A percentile compares a stretch with the other conserved stretches of the same genome.
Evolutionary conservation across 2,888 invertebrate genomes (phyloP).

Genomic region (Mechanitis mazaeus): DNA sequence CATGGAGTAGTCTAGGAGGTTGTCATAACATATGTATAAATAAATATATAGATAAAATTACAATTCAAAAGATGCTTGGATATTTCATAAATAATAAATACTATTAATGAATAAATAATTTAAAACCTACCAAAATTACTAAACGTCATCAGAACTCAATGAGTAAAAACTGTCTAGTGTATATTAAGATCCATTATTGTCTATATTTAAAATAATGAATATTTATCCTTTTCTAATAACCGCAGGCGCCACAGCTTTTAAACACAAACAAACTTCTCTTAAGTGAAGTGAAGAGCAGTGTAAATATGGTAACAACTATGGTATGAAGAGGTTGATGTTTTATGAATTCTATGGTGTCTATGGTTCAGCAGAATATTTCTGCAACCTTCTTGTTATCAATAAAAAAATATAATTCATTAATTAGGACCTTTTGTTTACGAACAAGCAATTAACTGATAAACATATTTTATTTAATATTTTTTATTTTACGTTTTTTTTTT

Average conservation of each 20-base stretch:
- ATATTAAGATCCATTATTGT: neutral
- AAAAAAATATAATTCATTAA: too few relatives aligned
- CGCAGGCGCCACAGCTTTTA: neutral
- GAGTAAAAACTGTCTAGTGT: neutral
- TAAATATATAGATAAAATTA: too few relatives aligned
- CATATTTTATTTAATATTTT: too few relatives aligned
- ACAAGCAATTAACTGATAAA: too few relatives aligned
- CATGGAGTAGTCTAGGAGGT: too few relatives aligned
- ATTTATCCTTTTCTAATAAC: slow-evolving; percentile 2
- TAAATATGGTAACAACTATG: slow-evolving; percentile 12
- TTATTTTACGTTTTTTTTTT: too few relatives aligned
- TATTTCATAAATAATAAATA: too few relatives aligned
- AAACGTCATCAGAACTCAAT: neutral
- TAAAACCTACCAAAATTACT: too few relatives aligned
- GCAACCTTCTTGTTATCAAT: neutral
- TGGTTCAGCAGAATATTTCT: neutral
- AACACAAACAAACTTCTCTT: slow-evolving; percentile 11
- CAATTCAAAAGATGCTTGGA: too few relatives aligned
- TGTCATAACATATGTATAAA: too few relatives aligned
- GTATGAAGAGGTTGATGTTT: neutral
- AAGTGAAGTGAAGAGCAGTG: slow-evolving; percentile 16
- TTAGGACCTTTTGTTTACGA: too few relatives aligned
- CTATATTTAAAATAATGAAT: slow-evolving; percentile 1
- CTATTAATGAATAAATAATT: too few relatives aligned
- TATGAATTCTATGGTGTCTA: neutral